phyloP scores from a whole-genome alignment of 2,888 invertebrate species.

The Pristionchus japonicus region DNA sequence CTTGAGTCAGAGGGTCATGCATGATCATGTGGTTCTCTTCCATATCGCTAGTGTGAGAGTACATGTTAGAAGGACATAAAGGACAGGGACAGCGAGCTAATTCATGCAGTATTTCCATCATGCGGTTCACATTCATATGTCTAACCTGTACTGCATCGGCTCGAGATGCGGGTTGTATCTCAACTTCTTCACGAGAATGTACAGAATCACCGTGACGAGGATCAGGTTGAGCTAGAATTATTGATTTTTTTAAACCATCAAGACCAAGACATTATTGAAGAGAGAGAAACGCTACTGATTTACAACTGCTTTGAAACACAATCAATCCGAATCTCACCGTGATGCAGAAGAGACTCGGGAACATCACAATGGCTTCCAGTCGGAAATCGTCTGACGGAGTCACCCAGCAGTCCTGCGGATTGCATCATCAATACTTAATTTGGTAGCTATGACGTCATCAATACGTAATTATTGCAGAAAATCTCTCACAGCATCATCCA shows the following conservation, averaged over 20 bases:
- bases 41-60: no score
- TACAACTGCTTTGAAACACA: not conserved
- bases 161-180: conserved; percentile 77
- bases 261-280: not conserved
- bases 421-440: not conserved
- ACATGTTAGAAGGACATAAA: not conserved
- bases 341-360: conserved; percentile 76
- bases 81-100: not conserved
- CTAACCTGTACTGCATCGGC: conserved; percentile 78
- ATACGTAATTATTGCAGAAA: not conserved
- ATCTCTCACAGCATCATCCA: not conserved
- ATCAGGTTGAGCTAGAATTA: conserved; percentile 70
- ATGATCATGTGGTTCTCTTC: no score
- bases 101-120: not conserved
- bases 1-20: no score
- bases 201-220: conserved; percentile 75
- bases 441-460: not conserved
- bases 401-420: conserved; percentile 49
- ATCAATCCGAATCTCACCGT: conserved; percentile 64
- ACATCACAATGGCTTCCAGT: conserved; percentile 76
- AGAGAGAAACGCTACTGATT: not conserved
- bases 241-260: not conserved
- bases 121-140: not conserved
- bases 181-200: conserved; percentile 76
- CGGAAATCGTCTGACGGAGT: conserved; percentile 52